Base-by-base conservation (phyloP, 2,797 vertebrate genomes). In the Gephyroberyx darwinii region DNA sequence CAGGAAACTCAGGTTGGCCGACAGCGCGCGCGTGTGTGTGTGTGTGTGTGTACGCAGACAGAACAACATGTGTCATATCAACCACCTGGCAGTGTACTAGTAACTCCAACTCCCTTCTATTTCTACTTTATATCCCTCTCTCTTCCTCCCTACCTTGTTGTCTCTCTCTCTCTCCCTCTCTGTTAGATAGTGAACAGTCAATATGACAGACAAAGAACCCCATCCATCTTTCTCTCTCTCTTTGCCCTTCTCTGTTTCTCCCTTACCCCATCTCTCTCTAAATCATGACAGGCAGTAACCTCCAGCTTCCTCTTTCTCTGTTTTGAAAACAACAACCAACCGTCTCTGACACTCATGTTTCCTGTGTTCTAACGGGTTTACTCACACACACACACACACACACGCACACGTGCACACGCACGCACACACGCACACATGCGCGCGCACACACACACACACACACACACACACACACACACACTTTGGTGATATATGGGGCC, bases 241-340 rank as follows among this genome's bases (percentile, higher is more conserved):
- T 59, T 59, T 62, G 50, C 53, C 54, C 71, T 66, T 79, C 39
- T 57, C 52, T 30, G n/a, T 43, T 39, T 58, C 39, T 43, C 10
- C 74, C 45, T 57, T 58, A 35, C 58, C 80, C 47, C 59, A 84
- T 51, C 72, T 47, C 55, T 37, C 70, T 74, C 79, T 35, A 66
- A 74, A 79, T 69, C 53, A 66, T 77, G 77, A 84, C 59, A 73
- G 57, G 43, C 58, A 45, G 14, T 63, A 74, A 82, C 82, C 73
- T 81, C 69, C 35, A 70, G 72, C 82, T 90, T 90, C 88, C 88
- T 83, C 84, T 81, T 89, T 87, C 62, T 75, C 22, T 73, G 72
- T 86, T 90, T 90, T 88, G n/a, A 88, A 81, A 86, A 87, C 83
- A 88, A 86, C 63, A 84, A 83, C 65, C 78, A 90, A 88, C 87